A percentile compares a stretch with the other conserved stretches of the same genome.
These are phyloP conservation scores for Otolemur crassicaudatus DNA, from an alignment of 2,797 vertebrate genomes.

Conservation along the genomic window DNA sequence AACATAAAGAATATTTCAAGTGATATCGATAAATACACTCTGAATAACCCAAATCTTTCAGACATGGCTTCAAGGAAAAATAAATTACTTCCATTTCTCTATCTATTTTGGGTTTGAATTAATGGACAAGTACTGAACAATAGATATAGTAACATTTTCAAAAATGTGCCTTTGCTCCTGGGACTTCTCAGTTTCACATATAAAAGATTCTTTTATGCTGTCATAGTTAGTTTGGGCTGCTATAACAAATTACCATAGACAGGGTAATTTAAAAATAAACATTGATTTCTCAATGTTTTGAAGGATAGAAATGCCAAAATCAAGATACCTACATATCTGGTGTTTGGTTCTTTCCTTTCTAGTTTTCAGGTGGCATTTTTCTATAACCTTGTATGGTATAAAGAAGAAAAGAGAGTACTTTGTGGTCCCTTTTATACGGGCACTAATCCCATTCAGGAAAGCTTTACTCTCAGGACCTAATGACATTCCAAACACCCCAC, in stretches of 20 bases:
- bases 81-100: not conserved
- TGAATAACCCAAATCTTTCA: not conserved
- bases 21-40: not conserved
- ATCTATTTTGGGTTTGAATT: not conserved
- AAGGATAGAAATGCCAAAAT: not conserved
- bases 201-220: not conserved
- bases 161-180: not conserved
- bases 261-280: not conserved
- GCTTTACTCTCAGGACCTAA: not conserved
- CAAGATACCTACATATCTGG: not conserved
- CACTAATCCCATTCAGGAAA: not conserved
- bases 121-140: not conserved
- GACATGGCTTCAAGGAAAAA: not conserved
- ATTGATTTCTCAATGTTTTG: not conserved
- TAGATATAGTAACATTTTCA: not conserved
- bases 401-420: not conserved
- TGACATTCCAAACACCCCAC: not conserved
- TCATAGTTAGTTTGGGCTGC: not conserved
- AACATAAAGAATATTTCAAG: not conserved
- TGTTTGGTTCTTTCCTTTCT: not conserved
- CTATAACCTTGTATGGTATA: not conserved
- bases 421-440: not conserved
- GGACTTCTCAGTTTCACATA: not conserved
- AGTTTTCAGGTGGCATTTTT: not conserved
- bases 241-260: not conserved